Base-by-base conservation (phyloP, 2,888 invertebrate genomes). In the Xestia c-nigrum region DNA sequence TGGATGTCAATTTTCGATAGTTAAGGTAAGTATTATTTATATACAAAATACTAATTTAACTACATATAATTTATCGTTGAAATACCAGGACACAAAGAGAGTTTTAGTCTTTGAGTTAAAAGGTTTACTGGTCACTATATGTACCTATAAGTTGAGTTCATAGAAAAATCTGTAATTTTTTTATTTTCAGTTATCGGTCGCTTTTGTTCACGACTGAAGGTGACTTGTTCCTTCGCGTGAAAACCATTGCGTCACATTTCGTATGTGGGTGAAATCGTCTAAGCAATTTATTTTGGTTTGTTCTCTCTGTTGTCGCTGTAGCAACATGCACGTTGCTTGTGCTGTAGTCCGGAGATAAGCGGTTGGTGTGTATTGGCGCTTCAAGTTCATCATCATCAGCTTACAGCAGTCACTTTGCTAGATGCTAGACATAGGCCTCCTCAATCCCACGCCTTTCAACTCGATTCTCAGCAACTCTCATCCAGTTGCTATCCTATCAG, bases 1-100 rank as follows among this genome's bases (percentile, higher is more conserved):
- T 19, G 47, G 0, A 63, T 38, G 6, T 65, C 5, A 50, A 40
- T 43, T 59, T 46, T 16, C 16, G 47, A 3, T 65, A 65, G 31
- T 43, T 59, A 3, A 19, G 77, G 21, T 16, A 50, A 5, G 46
- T 77, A 40, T 71, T 55, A 9, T 50, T 67, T 63, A 31, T 31
- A 31, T 3, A 31, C 21, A 21, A 5, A 40, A 40, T 12, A 40
- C 2, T 5, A 12, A 40, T 63, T 7, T 59, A 59, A 31, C 31
- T 59, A 31, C 31, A 2, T 31, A 0, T 31, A 59, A 59, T 19
- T 16, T 7, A 31, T 19, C 9, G 7, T 31, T 5, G 9, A 59
- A 31, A 31, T 31, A 31, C 2, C 12, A 31, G 0, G 19, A 38
- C 12, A 40, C 16, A 40, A 21, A 21, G 21, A 63, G 6, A n/a